A percentile compares a stretch with the other conserved stretches of the same genome.
phyloP scores from a whole-genome alignment of 1,140 invertebrate species.

The Aphaenogaster floridana region DNA sequence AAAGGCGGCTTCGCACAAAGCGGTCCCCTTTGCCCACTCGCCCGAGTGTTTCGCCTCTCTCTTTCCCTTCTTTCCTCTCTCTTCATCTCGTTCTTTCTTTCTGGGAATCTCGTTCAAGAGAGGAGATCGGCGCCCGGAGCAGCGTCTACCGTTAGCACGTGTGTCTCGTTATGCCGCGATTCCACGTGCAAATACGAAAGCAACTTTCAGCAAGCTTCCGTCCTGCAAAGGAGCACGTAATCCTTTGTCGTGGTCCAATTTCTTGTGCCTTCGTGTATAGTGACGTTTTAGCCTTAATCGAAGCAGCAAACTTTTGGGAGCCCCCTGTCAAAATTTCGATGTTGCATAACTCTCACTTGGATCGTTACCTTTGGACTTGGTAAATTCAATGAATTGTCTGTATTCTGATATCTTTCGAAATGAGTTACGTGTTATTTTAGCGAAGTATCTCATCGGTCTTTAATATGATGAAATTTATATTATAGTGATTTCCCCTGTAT shows the following conservation, averaged over 20 bases:
- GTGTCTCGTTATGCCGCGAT: slow-evolving; percentile 71
- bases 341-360: neutral
- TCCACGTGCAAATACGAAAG: slow-evolving; percentile 69
- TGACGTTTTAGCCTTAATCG: slow-evolving; percentile 2
- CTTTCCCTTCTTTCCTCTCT: slow-evolving; percentile 6
- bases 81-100: slow-evolving; percentile 54
- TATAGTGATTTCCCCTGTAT: too few relatives aligned
- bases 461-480: neutral
- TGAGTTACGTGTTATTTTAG: neutral
- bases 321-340: neutral
- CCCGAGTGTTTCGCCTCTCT: slow-evolving; percentile 25
- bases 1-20: slow-evolving; percentile 67
- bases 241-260: slow-evolving; percentile 33
- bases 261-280: neutral
- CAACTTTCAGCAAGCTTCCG: slow-evolving; percentile 54
- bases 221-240: slow-evolving; percentile 2
- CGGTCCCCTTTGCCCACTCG: slow-evolving; percentile 68
- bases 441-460: neutral
- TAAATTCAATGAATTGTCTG: neutral
- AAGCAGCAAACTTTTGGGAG: neutral
- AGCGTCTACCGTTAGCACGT: slow-evolving; percentile 81
- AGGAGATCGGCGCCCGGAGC: slow-evolving; percentile 78
- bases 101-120: slow-evolving; percentile 69
- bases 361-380: neutral
- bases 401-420: neutral